These are phyloP conservation scores for Notodonta dromedarius DNA, from an alignment of 2,888 invertebrate genomes.

Conservation along the genomic window DNA sequence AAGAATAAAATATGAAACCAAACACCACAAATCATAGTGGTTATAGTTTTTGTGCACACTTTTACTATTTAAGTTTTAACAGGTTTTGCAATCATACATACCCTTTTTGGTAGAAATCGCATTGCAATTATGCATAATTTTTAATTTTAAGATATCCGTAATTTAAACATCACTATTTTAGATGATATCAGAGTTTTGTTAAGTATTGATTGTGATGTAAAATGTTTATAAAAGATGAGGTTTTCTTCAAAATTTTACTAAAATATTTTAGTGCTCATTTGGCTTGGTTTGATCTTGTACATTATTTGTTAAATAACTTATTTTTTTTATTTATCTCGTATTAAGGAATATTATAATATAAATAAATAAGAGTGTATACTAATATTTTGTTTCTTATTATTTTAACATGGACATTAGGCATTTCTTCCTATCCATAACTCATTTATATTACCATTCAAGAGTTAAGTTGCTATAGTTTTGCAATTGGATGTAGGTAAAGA, in stretches of 20 bases:
- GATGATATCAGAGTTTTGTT: conserved; percentile 22
- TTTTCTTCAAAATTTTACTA: conserved; percentile 23
- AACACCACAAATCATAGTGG: conserved; percentile 35
- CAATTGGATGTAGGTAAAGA: conserved; percentile 7
- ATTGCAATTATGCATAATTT: conserved; percentile 46
- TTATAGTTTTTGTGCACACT: conserved; percentile 41
- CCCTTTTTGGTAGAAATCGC: conserved; percentile 33
- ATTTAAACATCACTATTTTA: conserved; percentile 36
- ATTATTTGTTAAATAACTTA: conserved; percentile 66
- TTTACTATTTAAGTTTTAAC: conserved; percentile 33
- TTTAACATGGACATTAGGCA: neutral
- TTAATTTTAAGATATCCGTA: conserved; percentile 25
- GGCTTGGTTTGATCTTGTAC: conserved; percentile 60
- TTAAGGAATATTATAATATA: conserved; percentile 63
- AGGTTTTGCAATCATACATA: conserved; percentile 21
- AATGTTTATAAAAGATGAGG: conserved; percentile 14
- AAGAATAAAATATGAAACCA: conserved; percentile 31
- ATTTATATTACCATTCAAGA: neutral
- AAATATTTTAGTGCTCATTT: conserved; percentile 47
- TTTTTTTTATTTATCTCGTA: conserved; percentile 67
- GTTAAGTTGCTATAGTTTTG: neutral
- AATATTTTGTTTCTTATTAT: conserved; percentile 30
- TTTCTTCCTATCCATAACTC: too few relatives aligned
- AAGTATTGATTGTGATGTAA: conserved; percentile 30
- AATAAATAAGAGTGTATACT: conserved; percentile 55